phyloP scores from a whole-genome alignment of 1,140 invertebrate genomes.

The Lepidurus couesii region DNA sequence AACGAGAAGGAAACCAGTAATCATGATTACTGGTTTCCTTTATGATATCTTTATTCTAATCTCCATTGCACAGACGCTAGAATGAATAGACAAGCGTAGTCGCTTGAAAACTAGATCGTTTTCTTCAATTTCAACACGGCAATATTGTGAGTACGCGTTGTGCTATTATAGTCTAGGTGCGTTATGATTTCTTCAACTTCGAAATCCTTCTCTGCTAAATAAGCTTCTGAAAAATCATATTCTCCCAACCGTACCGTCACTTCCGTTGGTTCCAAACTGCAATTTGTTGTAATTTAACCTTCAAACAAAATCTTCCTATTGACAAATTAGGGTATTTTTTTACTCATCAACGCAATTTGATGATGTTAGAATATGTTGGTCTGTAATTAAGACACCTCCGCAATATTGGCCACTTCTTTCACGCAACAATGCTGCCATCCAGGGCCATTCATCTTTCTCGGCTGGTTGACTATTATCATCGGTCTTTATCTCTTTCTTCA shows the following conservation, averaged over 20 bases:
- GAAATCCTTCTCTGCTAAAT: constrained; percentile 37
- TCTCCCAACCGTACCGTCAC: constrained; percentile 42
- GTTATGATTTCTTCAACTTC: constrained; percentile 35
- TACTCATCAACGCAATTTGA: constrained; percentile 58
- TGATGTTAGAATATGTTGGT: constrained; percentile 70
- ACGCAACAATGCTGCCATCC: constrained; percentile 66
- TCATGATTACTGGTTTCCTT: too few relatives aligned
- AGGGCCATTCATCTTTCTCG: constrained; percentile 68
- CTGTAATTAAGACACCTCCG: constrained; percentile 70
- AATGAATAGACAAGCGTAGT: too few relatives aligned
- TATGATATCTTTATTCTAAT: too few relatives aligned
- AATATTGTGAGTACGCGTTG: too few relatives aligned
- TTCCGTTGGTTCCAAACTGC: constrained; percentile 38
- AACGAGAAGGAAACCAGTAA: too few relatives aligned
- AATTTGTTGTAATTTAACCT: neutral
- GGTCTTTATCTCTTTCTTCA: constrained; percentile 50
- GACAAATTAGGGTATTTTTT: neutral
- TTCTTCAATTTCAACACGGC: too few relatives aligned
- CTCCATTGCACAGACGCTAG: too few relatives aligned
- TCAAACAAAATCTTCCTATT: neutral
- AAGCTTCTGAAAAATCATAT: constrained; percentile 39
- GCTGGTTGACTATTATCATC: constrained; percentile 55
- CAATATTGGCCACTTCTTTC: constrained; percentile 54
- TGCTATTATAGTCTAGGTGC: constrained; percentile 40
- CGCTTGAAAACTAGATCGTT: too few relatives aligned